Evolutionary conservation across 2,888 invertebrate species (phyloP).

Genomic region (Gisinianus flammeolus): DNA sequence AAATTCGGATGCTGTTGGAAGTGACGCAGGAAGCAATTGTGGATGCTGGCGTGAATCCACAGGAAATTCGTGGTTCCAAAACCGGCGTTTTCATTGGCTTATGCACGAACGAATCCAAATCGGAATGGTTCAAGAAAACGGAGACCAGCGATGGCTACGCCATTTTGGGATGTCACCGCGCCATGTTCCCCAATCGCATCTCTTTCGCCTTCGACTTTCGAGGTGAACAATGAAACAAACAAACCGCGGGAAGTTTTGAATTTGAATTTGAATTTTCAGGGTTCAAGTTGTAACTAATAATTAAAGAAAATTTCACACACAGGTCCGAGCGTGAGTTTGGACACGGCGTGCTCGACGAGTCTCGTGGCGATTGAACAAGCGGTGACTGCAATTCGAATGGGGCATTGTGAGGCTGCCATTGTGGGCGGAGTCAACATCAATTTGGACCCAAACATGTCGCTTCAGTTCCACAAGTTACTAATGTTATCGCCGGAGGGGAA

Average conservation of each 20-base stretch:
- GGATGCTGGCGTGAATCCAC: slow-evolving; percentile 29
- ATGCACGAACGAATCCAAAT: not conserved
- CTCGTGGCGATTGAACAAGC: slow-evolving; percentile 91
- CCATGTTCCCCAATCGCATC: slow-evolving; percentile 61
- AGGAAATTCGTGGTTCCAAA: not conserved
- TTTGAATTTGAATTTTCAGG: not conserved
- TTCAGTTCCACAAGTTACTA: not conserved
- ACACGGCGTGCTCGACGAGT: slow-evolving; percentile 97
- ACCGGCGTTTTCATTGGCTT: slow-evolving; percentile 29
- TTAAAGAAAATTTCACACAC: too few relatives aligned
- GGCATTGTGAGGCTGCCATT: slow-evolving; percentile 96
- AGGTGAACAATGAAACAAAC: too few relatives aligned
- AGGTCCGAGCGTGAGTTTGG: slow-evolving; percentile 92
- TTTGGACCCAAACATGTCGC: not conserved
- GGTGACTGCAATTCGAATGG: slow-evolving; percentile 76
- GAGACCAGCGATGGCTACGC: slow-evolving; percentile 28
- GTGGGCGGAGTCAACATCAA: slow-evolving; percentile 88
- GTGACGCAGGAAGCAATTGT: too few relatives aligned
- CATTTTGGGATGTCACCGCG: slow-evolving; percentile 43
- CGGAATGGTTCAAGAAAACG: not conserved
- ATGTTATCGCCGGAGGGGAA: slow-evolving; percentile 10
- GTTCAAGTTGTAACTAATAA: too few relatives aligned
- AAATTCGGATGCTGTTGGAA: too few relatives aligned
- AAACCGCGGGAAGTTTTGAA: not conserved
- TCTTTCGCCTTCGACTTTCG: slow-evolving; percentile 38